Evolutionary conservation across 2,888 invertebrate species (phyloP).

Genomic region (Cryptus armator): DNA sequence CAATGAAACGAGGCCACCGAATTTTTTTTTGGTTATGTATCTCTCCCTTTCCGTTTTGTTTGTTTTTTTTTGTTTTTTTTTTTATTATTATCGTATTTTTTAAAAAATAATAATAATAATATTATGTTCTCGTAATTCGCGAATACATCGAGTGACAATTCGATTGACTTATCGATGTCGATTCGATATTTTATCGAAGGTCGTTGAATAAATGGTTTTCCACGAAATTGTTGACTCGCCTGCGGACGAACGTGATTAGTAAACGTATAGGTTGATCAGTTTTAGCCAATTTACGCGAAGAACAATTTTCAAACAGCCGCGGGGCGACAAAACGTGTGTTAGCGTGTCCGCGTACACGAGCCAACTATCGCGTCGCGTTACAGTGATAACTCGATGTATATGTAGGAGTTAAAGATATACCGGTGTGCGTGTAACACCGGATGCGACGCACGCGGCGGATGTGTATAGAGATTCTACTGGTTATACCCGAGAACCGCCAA

Average conservation of each 20-base stretch:
- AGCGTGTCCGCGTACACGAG: neutral
- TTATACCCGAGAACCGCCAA: constrained; percentile 16
- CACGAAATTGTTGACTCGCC: neutral
- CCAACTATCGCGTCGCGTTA: neutral
- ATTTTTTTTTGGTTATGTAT: constrained; percentile 18
- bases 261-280: constrained; percentile 25
- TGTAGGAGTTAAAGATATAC: neutral
- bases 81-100: neutral
- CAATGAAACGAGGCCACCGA: constrained; percentile 45
- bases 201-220: neutral
- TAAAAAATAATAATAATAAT: neutral
- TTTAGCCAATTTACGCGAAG: constrained; percentile 32
- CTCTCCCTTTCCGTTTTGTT: constrained; percentile 14
- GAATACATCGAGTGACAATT: neutral
- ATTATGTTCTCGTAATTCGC: no score
- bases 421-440: constrained; percentile 38
- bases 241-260: neutral
- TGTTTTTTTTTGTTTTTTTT: constrained; percentile 11
- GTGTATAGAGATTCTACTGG: neutral
- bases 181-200: neutral
- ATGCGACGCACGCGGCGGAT: constrained; percentile 11
- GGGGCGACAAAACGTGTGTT: constrained; percentile 12
- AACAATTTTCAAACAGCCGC: constrained; percentile 41
- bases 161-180: neutral
- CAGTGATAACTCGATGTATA: neutral